Conservation (phyloP, 2,797 vertebrate species). For the Dromococcyx pavoninus region DNA sequence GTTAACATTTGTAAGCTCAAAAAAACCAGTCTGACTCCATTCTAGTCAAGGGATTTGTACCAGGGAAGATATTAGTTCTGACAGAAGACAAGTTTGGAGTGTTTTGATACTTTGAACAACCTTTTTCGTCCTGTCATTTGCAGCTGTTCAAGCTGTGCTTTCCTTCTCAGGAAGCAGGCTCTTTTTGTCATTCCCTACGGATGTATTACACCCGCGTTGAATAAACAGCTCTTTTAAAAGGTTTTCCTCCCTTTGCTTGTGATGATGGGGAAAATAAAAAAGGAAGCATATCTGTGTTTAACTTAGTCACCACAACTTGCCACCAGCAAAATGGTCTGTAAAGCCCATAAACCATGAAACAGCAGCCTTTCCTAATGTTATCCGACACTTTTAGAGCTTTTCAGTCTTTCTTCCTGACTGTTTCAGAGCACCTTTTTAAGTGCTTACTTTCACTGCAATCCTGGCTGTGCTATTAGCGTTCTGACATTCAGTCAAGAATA, state of each 20-base stretch:
- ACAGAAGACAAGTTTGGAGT: neutral
- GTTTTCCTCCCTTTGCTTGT: neutral
- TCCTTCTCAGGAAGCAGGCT: neutral
- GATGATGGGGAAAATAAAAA: neutral
- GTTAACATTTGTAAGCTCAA: neutral
- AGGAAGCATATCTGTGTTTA: neutral
- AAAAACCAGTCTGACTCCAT: neutral
- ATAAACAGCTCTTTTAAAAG: neutral
- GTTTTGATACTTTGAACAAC: neutral
- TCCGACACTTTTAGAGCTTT: neutral
- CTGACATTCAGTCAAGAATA: neutral
- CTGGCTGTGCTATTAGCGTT: neutral
- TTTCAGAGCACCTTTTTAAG: neutral
- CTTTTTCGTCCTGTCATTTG: neutral
- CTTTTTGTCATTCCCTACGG: neutral
- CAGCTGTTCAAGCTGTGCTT: neutral
- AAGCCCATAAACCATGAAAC: neutral
- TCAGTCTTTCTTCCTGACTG: neutral
- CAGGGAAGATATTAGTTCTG: neutral
- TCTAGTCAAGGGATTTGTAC: neutral
- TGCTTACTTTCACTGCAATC: neutral
- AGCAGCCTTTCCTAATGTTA: neutral
- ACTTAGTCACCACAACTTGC: neutral
- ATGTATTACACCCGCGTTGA: neutral
- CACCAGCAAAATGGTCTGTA: neutral